Conservation (phyloP, 2,888 invertebrate genomes). For the Punctoribates punctum region DNA sequence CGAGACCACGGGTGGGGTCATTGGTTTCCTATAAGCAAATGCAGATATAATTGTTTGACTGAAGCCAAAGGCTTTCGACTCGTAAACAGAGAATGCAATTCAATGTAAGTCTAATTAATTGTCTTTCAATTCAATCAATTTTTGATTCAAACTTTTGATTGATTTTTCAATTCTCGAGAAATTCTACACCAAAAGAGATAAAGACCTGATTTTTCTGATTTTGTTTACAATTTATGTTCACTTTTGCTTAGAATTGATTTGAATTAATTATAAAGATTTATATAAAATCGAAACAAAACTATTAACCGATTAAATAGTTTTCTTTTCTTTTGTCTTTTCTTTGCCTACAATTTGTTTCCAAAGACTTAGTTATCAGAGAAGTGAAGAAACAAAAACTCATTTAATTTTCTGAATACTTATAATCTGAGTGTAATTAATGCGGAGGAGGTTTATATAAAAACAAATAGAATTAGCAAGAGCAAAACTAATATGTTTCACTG, state of each 20-base stretch:
- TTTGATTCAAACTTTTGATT: background rate
- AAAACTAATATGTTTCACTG: background rate
- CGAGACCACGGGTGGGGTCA: slow-evolving; percentile 45
- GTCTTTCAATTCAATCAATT: background rate
- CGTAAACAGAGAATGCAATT: slow-evolving; percentile 48
- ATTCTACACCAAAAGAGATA: too few relatives aligned
- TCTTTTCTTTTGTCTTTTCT: too few relatives aligned
- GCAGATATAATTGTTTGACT: slow-evolving; percentile 46
- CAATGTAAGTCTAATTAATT: slow-evolving; percentile 46
- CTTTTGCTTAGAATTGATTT: too few relatives aligned
- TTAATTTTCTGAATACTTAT: background rate
- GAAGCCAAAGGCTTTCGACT: slow-evolving; percentile 47
- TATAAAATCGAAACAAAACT: background rate
- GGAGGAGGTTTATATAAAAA: background rate
- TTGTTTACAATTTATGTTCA: too few relatives aligned
- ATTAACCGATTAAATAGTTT: too few relatives aligned
- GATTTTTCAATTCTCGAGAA: background rate
- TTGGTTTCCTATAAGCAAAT: slow-evolving; percentile 47
- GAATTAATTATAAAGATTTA: background rate
- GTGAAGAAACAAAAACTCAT: background rate
- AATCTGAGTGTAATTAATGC: background rate
- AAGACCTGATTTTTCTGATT: too few relatives aligned
- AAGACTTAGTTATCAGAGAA: too few relatives aligned
- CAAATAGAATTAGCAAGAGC: background rate
- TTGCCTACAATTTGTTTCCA: too few relatives aligned